phyloP scores from a whole-genome alignment of 1,140 invertebrate species.

The Orussus abietinus region DNA sequence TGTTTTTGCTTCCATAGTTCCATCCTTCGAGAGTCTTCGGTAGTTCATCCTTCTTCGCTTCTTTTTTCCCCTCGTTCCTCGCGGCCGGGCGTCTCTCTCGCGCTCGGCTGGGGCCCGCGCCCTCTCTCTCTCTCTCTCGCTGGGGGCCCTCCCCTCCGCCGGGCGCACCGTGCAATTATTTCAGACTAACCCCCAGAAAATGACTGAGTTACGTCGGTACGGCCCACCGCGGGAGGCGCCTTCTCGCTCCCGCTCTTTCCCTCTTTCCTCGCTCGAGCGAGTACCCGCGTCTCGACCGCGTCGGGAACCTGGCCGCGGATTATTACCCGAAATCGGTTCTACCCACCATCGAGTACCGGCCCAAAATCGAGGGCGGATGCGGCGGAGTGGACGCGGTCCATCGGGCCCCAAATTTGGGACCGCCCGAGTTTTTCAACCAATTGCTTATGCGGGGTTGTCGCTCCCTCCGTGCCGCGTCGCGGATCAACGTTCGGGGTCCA shows the following conservation, averaged over 20 bases:
- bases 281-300: constrained; percentile 7
- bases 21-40: constrained; percentile 48
- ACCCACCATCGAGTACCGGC: too few relatives aligned
- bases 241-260: constrained; percentile 13
- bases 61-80: constrained; percentile 22
- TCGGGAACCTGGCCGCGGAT: constrained; percentile 2
- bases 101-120: constrained; percentile 5
- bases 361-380: too few relatives aligned
- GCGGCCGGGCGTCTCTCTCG: constrained; percentile 8
- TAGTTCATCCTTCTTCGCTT: constrained; percentile 44
- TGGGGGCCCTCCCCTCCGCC: constrained; percentile 3
- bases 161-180: constrained; percentile 29
- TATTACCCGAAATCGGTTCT: too few relatives aligned
- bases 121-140: constrained; percentile 4
- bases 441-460: too few relatives aligned
- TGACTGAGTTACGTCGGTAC: constrained; percentile 26
- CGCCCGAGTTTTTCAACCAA: too few relatives aligned
- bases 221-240: too few relatives aligned
- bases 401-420: too few relatives aligned
- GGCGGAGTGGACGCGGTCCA: too few relatives aligned
- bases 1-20: constrained; percentile 54
- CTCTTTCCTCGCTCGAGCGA: background rate
- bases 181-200: constrained; percentile 30
- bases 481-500: too few relatives aligned
- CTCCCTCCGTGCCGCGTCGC: too few relatives aligned